These are phyloP conservation scores for Paramacrobiotus metropolitanus DNA, from an alignment of 1,140 invertebrate species.

Conservation along the genomic window DNA sequence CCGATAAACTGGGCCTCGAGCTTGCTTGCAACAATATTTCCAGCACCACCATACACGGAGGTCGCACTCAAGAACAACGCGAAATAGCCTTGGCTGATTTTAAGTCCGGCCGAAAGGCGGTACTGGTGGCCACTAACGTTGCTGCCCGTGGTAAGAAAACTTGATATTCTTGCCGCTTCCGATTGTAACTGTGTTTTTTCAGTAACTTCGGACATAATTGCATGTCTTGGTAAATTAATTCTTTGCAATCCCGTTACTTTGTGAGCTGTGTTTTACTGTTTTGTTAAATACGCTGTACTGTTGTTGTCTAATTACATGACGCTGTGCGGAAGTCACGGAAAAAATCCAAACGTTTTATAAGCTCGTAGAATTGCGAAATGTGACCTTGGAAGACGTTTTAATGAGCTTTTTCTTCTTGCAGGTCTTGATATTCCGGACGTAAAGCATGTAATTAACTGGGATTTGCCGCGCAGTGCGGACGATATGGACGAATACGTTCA, in stretches of 20 bases:
- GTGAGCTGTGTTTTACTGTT: no score
- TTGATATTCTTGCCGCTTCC: conserved; percentile 3
- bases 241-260: no score
- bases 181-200: not conserved
- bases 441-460: conserved; percentile 69
- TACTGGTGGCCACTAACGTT: conserved; percentile 78
- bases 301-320: no score
- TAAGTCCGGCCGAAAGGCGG: conserved; percentile 38
- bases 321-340: no score
- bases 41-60: conserved; percentile 73
- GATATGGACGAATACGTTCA: conserved; percentile 80
- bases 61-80: conserved; percentile 60
- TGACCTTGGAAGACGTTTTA: no score
- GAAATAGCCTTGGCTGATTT: conserved; percentile 68
- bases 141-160: conserved; percentile 52
- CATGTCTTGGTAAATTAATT: no score
- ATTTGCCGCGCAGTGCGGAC: conserved; percentile 39
- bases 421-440: conserved; percentile 49
- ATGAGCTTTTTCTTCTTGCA: not conserved
- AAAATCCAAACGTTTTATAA: no score
- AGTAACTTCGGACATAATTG: not conserved
- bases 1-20: conserved; percentile 59
- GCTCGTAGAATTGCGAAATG: no score
- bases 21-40: conserved; percentile 39
- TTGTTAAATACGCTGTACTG: no score